phyloP scores from a whole-genome alignment of 2,113 vertebrate species.

The Ornithorhynchus anatinus region DNA sequence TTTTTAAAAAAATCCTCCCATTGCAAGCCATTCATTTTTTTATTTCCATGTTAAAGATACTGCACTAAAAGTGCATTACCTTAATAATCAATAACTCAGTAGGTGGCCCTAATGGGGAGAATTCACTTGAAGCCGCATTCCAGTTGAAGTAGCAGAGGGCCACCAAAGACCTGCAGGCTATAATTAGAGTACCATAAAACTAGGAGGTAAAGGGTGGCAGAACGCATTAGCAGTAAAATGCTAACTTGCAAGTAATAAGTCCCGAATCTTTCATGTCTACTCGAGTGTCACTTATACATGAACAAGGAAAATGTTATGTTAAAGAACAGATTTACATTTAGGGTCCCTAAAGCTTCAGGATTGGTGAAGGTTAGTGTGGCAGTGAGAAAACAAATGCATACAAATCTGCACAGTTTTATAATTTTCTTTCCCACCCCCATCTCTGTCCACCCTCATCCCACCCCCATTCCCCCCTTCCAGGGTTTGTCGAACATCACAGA shows the following conservation, averaged over 20 bases:
- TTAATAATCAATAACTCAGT: slow-evolving; percentile 70
- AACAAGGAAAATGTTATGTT: slow-evolving; percentile 76
- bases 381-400: slow-evolving; percentile 74
- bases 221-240: slow-evolving; percentile 74
- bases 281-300: slow-evolving; percentile 60
- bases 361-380: slow-evolving; percentile 70
- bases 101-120: slow-evolving; percentile 59
- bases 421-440: neutral
- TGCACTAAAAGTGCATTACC: slow-evolving; percentile 59
- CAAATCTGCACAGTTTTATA: slow-evolving; percentile 56
- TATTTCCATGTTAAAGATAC: slow-evolving; percentile 47
- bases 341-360: slow-evolving; percentile 73
- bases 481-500: slow-evolving; percentile 52
- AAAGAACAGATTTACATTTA: slow-evolving; percentile 74
- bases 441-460: neutral
- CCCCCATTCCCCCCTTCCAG: slow-evolving; percentile 29
- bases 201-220: slow-evolving; percentile 50
- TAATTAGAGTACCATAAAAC: slow-evolving; percentile 61
- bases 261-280: slow-evolving; percentile 79
- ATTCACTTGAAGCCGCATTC: slow-evolving; percentile 52
- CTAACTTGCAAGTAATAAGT: slow-evolving; percentile 77
- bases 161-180: slow-evolving; percentile 37
- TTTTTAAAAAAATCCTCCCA: slow-evolving; percentile 8
- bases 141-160: slow-evolving; percentile 55
- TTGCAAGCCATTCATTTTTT: slow-evolving; percentile 57